Evolutionary conservation across 2,113 vertebrate species (phyloP).

Genomic region (Bucco capensis): DNA sequence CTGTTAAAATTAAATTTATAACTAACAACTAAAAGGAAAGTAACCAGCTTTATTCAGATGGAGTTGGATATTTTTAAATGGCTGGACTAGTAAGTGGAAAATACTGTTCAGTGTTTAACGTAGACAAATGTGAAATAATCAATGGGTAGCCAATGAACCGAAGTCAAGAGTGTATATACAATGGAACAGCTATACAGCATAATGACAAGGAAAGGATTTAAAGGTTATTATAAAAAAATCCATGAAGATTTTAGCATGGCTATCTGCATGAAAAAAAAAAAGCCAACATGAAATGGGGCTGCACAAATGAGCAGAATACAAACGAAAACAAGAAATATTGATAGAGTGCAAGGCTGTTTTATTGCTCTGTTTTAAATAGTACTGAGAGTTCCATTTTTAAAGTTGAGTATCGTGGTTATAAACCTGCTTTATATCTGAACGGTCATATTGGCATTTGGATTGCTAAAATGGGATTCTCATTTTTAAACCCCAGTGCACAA

Average conservation of each 20-base stretch:
- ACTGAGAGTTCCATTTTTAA: background rate
- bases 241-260: constrained; percentile 31
- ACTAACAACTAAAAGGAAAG: background rate
- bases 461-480: background rate
- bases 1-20: background rate
- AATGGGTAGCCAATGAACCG: constrained; percentile 25
- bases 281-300: background rate
- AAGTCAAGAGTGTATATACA: constrained; percentile 1
- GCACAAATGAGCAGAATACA: constrained; percentile 4
- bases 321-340: background rate
- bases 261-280: background rate
- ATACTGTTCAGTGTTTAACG: constrained; percentile 7
- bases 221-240: constrained; percentile 50
- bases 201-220: constrained; percentile 47
- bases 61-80: background rate
- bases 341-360: background rate
- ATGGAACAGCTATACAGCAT: background rate
- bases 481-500: background rate
- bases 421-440: background rate
- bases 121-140: constrained; percentile 54
- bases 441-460: background rate
- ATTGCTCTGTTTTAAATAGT: background rate
- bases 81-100: constrained; percentile 15
- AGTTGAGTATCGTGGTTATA: background rate
- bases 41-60: background rate